phyloP scores from a whole-genome alignment of 2,797 vertebrate species.

The Helostoma temminkii region DNA sequence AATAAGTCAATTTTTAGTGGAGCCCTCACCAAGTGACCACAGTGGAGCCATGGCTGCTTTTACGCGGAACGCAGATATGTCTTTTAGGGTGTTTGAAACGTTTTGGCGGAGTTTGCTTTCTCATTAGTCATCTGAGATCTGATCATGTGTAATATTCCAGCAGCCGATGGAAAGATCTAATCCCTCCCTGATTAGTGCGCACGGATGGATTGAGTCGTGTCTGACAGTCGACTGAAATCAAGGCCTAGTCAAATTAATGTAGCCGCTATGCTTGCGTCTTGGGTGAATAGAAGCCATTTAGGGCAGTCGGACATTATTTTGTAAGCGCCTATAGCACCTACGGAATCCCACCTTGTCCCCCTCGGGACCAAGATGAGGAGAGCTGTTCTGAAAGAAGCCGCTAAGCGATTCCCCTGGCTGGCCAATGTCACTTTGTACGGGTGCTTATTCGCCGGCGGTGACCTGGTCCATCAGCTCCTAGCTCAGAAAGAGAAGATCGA shows the following conservation, averaged over 20 bases:
- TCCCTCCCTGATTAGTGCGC: constrained; percentile 56
- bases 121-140: background rate
- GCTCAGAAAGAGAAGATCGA: constrained; percentile 81
- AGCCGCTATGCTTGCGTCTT: constrained; percentile 25
- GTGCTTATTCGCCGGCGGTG: constrained; percentile 89
- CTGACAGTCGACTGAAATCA: constrained; percentile 21
- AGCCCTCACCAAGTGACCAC: background rate
- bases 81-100: background rate
- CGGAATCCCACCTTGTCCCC: background rate
- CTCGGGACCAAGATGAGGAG: constrained; percentile 72
- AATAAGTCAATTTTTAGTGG: background rate
- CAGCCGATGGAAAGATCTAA: constrained; percentile 53
- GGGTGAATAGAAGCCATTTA: constrained; percentile 17
- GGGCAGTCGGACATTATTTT: background rate
- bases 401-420: constrained; percentile 87
- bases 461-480: constrained; percentile 88
- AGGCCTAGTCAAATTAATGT: constrained; percentile 5
- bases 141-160: constrained; percentile 45
- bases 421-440: constrained; percentile 90
- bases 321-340: background rate
- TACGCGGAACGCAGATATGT: constrained; percentile 5
- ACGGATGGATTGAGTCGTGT: constrained; percentile 48
- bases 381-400: constrained; percentile 76
- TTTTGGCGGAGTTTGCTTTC: background rate
- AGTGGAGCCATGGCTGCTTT: constrained; percentile 33